Conservation (phyloP, 2,888 invertebrate genomes). For the Eilema griseolum region DNA sequence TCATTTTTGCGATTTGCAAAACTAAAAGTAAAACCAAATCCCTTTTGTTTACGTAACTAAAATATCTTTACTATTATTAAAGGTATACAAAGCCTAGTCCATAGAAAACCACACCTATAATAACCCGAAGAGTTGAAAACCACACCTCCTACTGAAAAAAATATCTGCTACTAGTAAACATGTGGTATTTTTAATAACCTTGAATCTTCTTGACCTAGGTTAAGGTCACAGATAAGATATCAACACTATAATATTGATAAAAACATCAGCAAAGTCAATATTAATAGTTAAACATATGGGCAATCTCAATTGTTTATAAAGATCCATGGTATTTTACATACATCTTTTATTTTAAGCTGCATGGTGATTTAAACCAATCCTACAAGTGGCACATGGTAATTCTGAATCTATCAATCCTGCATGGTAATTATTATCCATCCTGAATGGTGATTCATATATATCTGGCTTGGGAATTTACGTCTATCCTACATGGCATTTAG, state of each 20-base stretch:
- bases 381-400: too few species aligned
- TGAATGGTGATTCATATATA: too few species aligned
- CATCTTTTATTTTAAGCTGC: too few species aligned
- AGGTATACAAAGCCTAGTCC: neutral
- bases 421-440: too few species aligned
- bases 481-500: neutral
- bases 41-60: neutral
- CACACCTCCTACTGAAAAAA: too few species aligned
- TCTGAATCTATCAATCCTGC: too few species aligned
- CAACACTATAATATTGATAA: neutral
- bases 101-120: neutral
- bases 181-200: neutral
- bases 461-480: too few species aligned
- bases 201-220: slow-evolving; percentile 42
- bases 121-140: neutral
- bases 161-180: neutral
- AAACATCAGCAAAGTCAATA: slow-evolving; percentile 9
- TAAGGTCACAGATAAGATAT: slow-evolving; percentile 33
- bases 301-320: neutral
- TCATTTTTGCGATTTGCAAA: too few species aligned
- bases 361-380: too few species aligned
- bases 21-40: too few species aligned
- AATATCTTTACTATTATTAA: neutral
- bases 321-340: too few species aligned
- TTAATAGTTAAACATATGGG: neutral